Evolutionary conservation across 2,797 vertebrate species (phyloP).

Genomic region (Siniperca undulata): DNA sequence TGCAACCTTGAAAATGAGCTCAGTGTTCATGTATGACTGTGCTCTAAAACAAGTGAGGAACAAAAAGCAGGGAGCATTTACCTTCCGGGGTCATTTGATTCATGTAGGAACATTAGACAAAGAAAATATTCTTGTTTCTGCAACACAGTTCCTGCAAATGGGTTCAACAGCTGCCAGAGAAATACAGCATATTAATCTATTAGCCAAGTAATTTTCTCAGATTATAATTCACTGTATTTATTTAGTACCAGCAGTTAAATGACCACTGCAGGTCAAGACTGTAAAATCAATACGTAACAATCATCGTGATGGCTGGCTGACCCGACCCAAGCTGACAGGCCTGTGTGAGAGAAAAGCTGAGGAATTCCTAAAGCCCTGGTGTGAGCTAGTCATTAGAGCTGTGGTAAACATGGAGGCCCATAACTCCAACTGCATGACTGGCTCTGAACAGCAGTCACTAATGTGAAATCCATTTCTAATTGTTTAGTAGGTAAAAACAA

Average conservation of each 20-base stretch:
- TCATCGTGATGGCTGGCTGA: conserved; percentile 17
- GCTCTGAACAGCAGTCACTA: conserved; percentile 66
- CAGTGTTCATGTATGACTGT: conserved; percentile 43
- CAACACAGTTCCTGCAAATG: conserved; percentile 11
- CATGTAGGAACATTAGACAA: conserved; percentile 11
- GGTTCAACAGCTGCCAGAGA: neutral
- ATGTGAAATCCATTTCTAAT: conserved; percentile 78
- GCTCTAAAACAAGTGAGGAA: conserved; percentile 29
- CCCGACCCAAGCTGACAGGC: conserved; percentile 15
- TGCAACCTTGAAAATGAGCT: conserved; percentile 35
- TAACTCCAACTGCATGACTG: conserved; percentile 68
- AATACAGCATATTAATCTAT: neutral
- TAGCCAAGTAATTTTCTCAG: neutral
- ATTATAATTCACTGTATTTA: conserved; percentile 24
- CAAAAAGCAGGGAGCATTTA: conserved; percentile 36
- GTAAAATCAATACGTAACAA: conserved; percentile 26
- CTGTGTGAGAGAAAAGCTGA: conserved; percentile 33
- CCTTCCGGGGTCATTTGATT: conserved; percentile 10
- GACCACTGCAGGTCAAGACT: conserved; percentile 3
- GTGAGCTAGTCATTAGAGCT: conserved; percentile 74
- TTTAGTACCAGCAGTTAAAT: conserved; percentile 9
- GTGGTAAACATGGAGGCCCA: conserved; percentile 58
- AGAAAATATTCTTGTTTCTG: conserved; percentile 15
- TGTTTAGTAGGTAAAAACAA: conserved; percentile 70
- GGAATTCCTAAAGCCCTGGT: conserved; percentile 53